Evolutionary conservation across 2,113 vertebrate genomes (phyloP).

Genomic region (Elephantulus edwardii): DNA sequence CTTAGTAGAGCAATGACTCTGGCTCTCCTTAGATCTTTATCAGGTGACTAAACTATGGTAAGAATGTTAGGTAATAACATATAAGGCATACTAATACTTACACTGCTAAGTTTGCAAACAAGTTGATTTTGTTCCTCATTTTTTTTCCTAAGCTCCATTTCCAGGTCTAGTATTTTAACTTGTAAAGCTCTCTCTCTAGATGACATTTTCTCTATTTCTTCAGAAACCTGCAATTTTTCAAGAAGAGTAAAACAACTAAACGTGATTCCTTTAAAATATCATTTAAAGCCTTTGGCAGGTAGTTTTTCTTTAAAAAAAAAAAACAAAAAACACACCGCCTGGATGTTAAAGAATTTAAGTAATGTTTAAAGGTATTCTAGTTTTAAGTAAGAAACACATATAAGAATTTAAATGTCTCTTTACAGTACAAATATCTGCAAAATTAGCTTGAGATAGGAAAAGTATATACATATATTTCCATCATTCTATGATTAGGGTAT

Average conservation of each 20-base stretch:
- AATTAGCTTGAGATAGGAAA: neutral
- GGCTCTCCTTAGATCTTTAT: neutral
- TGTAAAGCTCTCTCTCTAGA: constrained; percentile 85
- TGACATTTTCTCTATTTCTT: constrained; percentile 84
- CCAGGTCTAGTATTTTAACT: constrained; percentile 86
- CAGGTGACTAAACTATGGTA: neutral
- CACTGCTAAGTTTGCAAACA: constrained; percentile 74
- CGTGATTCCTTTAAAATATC: constrained; percentile 30
- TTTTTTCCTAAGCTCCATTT: constrained; percentile 85
- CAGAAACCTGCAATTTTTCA: constrained; percentile 84
- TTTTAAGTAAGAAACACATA: neutral
- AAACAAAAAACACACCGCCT: too few species aligned
- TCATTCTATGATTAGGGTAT: neutral
- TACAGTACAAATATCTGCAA: neutral
- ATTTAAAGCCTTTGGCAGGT: constrained; percentile 10
- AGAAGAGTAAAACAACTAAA: constrained; percentile 60
- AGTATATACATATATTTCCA: neutral
- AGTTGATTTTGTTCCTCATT: constrained; percentile 87
- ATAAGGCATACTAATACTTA: constrained; percentile 75
- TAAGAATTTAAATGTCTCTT: neutral
- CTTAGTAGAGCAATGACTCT: neutral
- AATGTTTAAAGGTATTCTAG: constrained; percentile 33
- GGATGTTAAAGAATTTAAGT: constrained; percentile 6
- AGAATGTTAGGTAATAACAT: constrained; percentile 10
- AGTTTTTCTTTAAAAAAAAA: constrained; percentile 4